These are phyloP conservation scores for Thaumetopoea pityocampa DNA, from an alignment of 1,140 invertebrate species.

Conservation along the genomic window DNA sequence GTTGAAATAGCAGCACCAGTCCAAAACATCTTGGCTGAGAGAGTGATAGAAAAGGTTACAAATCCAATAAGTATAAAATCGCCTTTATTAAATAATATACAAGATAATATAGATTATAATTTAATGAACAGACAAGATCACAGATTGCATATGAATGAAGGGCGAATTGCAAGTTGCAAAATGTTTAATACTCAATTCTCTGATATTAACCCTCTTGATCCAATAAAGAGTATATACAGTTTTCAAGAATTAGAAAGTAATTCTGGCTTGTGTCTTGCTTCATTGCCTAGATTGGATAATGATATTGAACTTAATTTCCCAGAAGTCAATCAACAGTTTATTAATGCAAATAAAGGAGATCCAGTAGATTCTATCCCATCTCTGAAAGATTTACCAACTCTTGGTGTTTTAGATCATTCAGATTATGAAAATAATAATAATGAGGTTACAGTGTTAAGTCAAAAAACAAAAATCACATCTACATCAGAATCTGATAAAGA, in stretches of 20 bases:
- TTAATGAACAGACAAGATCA: slow-evolving; percentile 17
- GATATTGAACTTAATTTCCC: slow-evolving; percentile 68
- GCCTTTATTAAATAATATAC: slow-evolving; percentile 24
- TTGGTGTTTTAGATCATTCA: slow-evolving; percentile 22
- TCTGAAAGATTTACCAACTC: slow-evolving; percentile 26
- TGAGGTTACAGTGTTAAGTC: slow-evolving; percentile 5
- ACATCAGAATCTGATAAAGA: slow-evolving; percentile 39
- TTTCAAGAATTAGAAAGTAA: slow-evolving; percentile 60
- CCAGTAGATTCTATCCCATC: slow-evolving; percentile 19
- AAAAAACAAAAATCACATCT: slow-evolving; percentile 17
- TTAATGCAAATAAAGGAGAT: slow-evolving; percentile 62
- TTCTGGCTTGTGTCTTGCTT: slow-evolving; percentile 59
- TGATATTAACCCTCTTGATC: slow-evolving; percentile 29
- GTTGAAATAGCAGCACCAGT: slow-evolving; percentile 60
- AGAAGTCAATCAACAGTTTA: slow-evolving; percentile 71
- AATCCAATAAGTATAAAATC: slow-evolving; percentile 42
- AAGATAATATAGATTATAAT: slow-evolving; percentile 26
- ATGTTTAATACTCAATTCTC: slow-evolving; percentile 45
- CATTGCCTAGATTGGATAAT: slow-evolving; percentile 62
- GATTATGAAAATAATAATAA: slow-evolving; percentile 16
- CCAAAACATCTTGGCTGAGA: slow-evolving; percentile 52
- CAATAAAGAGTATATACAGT: slow-evolving; percentile 43
- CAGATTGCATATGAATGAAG: slow-evolving; percentile 19
- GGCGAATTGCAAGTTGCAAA: slow-evolving; percentile 49
- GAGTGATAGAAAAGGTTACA: slow-evolving; percentile 61